Base-by-base conservation (phyloP, 2,888 invertebrate species). In the Coleophora deauratella region DNA sequence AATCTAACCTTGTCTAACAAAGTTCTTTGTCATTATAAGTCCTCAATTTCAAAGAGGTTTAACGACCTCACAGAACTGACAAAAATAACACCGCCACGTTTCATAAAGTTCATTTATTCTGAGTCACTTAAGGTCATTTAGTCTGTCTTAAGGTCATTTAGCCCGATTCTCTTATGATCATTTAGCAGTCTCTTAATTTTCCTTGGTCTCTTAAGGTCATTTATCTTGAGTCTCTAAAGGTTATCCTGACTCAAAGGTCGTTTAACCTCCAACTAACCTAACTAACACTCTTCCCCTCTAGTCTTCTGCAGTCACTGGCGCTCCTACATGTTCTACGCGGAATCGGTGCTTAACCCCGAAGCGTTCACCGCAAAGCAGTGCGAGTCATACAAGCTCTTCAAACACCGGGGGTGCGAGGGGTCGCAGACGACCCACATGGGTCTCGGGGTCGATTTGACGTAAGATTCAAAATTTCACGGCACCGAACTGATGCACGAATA, bases 221-320 rank as follows among this genome's bases (percentile, higher is more conserved):
- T 31, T 31, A 11, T n/a, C 3, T 3, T 9, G 9, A 9, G 31
- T 31, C 8, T 3, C 31, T 31, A 6, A 31, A 11, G n/a, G 21
- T 21, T 4, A 21, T 21, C 6, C 3, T 21, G 6, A 21, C 21
- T 21, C 6, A 21, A 21, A 4, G 21, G 21, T 21, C 3, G 6
- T 21, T 21, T 21, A 21, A 21, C 13, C n/a, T 15, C 30, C 27
- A 14, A 12, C 35, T 41, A 8, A 31, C 15, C 34, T 15, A 30
- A 43, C 49, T 42, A 42, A 49, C 44, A 13, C 10, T 27, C 21
- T 9, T 6, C 38, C 31, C 33, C 10, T 27, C 13, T 58, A 89
- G 89, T 88, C 49, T 90, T 90, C 75, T 90, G 89, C 76, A 89
- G 89, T 63, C 89, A 89, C 59, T 89, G 89, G 89, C 76, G 89